Percentiles rank a stretch among this genome's conserved stretches.
phyloP scores from a whole-genome alignment of 2,797 vertebrate genomes.

The Clarias laeviceps region DNA sequence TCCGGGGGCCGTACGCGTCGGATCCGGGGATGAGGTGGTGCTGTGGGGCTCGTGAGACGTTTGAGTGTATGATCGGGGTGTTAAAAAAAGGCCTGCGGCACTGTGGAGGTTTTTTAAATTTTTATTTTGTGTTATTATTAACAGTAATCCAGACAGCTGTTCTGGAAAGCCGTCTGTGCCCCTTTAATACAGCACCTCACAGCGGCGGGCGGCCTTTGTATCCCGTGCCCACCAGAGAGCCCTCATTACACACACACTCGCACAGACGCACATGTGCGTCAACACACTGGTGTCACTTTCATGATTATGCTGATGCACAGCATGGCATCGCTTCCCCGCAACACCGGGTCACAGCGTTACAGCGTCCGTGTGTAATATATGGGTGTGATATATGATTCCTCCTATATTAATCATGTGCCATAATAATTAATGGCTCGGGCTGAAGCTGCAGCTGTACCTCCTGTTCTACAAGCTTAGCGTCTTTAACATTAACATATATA shows the following conservation, averaged over 20 bases:
- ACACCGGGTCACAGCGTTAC: constrained; percentile 24
- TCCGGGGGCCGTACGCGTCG: constrained; percentile 60
- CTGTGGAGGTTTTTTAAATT: constrained; percentile 29
- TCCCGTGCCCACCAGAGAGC: constrained; percentile 58
- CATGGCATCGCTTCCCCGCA: constrained; percentile 51
- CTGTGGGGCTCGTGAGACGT: constrained; percentile 54
- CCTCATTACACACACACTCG: constrained; percentile 55
- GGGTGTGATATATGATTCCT: constrained; percentile 40
- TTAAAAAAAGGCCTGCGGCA: constrained; percentile 21
- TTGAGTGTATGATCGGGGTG: constrained; percentile 44
- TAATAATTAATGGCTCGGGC: constrained; percentile 69
- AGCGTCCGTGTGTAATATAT: constrained; percentile 46
- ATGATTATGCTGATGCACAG: constrained; percentile 44
- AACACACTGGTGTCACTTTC: constrained; percentile 59
- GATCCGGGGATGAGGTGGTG: constrained; percentile 61
- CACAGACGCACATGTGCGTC: constrained; percentile 30
- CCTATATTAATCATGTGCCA: constrained; percentile 63
- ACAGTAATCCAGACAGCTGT: constrained; percentile 77
- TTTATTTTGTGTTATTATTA: constrained; percentile 65
- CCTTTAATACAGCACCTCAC: constrained; percentile 48
- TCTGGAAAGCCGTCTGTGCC: constrained; percentile 59
- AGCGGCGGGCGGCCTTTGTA: constrained; percentile 48
- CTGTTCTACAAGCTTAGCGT: constrained; percentile 28
- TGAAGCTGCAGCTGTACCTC: constrained; percentile 71
- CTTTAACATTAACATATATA: constrained; percentile 46